These are phyloP conservation scores for Podiceps cristatus DNA, from an alignment of 2,113 vertebrate genomes.

Conservation along the genomic window DNA sequence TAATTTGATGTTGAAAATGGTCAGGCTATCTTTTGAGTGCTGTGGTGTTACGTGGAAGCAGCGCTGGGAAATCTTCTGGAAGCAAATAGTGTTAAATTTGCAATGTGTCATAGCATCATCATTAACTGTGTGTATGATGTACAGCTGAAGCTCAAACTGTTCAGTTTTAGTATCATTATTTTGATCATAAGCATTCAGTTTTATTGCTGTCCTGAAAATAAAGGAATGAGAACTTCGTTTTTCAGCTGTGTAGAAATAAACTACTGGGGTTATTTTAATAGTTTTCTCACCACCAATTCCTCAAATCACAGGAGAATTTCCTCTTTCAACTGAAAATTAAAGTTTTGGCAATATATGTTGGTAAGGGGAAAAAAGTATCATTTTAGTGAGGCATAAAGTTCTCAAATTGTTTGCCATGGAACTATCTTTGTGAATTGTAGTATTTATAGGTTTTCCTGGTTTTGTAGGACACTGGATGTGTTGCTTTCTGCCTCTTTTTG, in stretches of 20 bases:
- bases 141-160: background rate
- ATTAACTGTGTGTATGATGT: background rate
- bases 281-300: background rate
- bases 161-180: background rate
- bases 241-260: background rate
- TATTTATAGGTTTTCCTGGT: background rate
- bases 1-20: background rate
- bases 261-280: background rate
- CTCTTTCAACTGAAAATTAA: background rate
- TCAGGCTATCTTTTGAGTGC: background rate
- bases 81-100: background rate
- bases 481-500: background rate
- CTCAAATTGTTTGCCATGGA: background rate
- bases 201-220: background rate
- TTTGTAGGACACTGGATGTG: background rate
- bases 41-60: background rate
- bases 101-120: background rate
- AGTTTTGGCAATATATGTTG: background rate
- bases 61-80: background rate
- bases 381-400: background rate
- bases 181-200: background rate
- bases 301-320: background rate
- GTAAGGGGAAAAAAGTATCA: background rate
- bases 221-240: background rate
- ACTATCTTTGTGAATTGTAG: background rate